Conservation (phyloP, 2,888 invertebrate genomes). For the Dicyrtoma fusca region DNA sequence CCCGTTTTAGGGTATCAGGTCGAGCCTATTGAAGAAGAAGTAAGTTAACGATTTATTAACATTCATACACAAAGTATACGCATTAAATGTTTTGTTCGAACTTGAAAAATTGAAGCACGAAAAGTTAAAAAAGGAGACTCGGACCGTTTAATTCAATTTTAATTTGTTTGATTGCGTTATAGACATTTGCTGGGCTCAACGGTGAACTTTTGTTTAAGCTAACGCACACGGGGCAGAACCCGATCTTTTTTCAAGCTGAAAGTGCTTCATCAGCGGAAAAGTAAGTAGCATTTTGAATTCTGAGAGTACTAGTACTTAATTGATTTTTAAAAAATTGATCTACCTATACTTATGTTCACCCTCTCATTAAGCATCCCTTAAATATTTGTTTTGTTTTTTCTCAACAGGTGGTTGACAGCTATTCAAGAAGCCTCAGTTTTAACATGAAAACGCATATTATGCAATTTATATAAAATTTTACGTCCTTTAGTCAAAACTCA, state of each 20-base stretch:
- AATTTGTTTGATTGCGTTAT: conserved; percentile 57
- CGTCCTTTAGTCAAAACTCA: too few relatives aligned
- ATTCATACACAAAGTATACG: too few relatives aligned
- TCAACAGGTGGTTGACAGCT: conserved; percentile 54
- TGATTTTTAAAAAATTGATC: too few relatives aligned
- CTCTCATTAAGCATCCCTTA: too few relatives aligned
- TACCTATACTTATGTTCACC: too few relatives aligned
- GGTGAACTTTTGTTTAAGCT: conserved; percentile 62
- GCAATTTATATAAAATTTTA: too few relatives aligned
- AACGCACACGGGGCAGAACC: conserved; percentile 61
- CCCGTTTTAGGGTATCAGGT: conserved; percentile 64
- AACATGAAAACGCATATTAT: conserved; percentile 27
- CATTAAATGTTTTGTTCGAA: too few relatives aligned
- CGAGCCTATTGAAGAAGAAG: conserved; percentile 39
- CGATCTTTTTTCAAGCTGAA: conserved; percentile 62
- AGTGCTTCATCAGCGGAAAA: conserved; percentile 59
- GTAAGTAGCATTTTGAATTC: conserved; percentile 58
- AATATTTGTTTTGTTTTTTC: conserved; percentile 13
- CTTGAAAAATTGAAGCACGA: background rate
- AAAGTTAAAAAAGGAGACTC: too few relatives aligned
- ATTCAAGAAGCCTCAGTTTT: conserved; percentile 55
- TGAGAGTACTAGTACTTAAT: too few relatives aligned
- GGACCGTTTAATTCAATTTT: background rate
- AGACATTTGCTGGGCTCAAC: conserved; percentile 60
- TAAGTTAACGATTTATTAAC: conserved; percentile 26